These are phyloP conservation scores for Ametastegia equiseti DNA, from an alignment of 2,888 invertebrate genomes.

Conservation along the genomic window DNA sequence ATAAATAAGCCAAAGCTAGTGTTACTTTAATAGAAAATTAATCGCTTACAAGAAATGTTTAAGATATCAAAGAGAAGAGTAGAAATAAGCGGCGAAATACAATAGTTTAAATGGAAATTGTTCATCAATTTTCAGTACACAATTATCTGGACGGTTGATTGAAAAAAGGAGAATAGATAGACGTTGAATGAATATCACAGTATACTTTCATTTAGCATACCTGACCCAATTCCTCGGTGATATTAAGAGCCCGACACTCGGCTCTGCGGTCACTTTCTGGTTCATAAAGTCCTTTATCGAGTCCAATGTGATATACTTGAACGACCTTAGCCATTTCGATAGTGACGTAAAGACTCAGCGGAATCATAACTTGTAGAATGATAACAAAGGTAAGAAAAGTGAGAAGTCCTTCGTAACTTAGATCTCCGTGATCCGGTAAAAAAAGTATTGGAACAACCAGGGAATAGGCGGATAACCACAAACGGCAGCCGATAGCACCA, in stretches of 20 bases:
- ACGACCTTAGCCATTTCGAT: constrained; percentile 97
- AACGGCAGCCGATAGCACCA: constrained; percentile 93
- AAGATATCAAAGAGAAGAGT: no score
- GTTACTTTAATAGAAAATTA: no score
- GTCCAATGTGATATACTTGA: constrained; percentile 96
- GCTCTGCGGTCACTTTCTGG: constrained; percentile 87
- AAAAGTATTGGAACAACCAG: constrained; percentile 81
- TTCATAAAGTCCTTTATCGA: constrained; percentile 93
- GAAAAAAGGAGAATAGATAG: neutral
- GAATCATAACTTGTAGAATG: constrained; percentile 97
- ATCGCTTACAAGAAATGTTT: no score
- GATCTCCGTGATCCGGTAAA: constrained; percentile 80
- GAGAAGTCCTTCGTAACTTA: constrained; percentile 87
- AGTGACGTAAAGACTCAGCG: constrained; percentile 96
- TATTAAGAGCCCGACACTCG: constrained; percentile 96
- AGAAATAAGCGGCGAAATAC: no score
- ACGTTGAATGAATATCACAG: neutral
- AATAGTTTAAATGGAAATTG: neutral
- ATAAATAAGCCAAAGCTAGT: no score
- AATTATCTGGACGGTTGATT: neutral
- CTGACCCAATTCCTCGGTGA: constrained; percentile 98
- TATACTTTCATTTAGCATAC: constrained; percentile 72
- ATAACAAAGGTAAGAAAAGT: constrained; percentile 98
- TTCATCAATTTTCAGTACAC: neutral
- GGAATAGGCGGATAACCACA: constrained; percentile 86